Evolutionary conservation across 2,888 invertebrate genomes (phyloP), one percentile per base, ranked within the genome.

Genomic region (Eugnorisma glareosa): DNA sequence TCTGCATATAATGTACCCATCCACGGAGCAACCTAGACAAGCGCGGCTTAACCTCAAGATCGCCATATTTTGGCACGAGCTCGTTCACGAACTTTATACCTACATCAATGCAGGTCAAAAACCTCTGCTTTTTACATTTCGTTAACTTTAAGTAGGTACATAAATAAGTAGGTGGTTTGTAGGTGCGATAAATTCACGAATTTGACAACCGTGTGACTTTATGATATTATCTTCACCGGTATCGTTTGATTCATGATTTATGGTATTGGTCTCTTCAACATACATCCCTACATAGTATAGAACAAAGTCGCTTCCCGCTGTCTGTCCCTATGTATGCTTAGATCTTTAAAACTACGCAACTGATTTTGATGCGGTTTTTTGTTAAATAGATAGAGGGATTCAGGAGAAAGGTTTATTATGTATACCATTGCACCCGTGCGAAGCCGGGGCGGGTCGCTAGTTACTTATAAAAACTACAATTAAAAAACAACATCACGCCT

Each of bases 151-250:
- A 24, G 37, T 48, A 24, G 3, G 21, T 40, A n/a, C 7, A 7
- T 37, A 31, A 13, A 51, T 73, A 45, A 31, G 31, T 73, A 63
- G 15, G 7, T 45, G 21, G 37, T 81, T 63, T 24, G 48, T 5
- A 18, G n/a, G 11, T 21, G 77, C 68, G 54, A 69, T 78, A 78
- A 66, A 69, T 69, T 64, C 83, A 70, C 63, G 37, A 1, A 61
- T 79, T 79, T 68, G 84, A 79, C 63, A 68, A 84, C 71, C 71
- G 84, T 83, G 84, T n/a, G 84, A 81, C 1, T 78, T 83, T 43
- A 67, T 7, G 15, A 37, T 69, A 28, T 63, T 67, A 83, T 77
- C 54, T 35, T 40, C 67, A 35, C 28, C 66, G 35, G 61, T 11
- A 35, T 76, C n/a, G 21, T 40, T 70, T 51, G 28, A 82, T 48